phyloP scores from a whole-genome alignment of 2,113 vertebrate genomes.

The Apteryx mantelli region DNA sequence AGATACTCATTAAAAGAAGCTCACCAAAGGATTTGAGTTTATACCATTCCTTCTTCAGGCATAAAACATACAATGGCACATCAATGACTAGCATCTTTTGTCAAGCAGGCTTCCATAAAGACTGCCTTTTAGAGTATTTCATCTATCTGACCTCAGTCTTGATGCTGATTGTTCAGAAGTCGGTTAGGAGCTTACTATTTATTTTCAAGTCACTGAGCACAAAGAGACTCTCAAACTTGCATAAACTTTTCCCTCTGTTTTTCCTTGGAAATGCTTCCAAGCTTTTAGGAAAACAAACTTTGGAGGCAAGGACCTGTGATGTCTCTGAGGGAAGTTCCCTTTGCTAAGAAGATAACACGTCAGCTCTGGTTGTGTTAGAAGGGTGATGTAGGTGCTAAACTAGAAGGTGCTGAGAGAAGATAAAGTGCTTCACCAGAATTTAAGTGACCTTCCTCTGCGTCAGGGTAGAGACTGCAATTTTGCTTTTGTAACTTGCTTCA shows the following conservation, averaged over 20 bases:
- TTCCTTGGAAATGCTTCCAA: background rate
- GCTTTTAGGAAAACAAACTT: background rate
- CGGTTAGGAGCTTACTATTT: background rate
- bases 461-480: background rate
- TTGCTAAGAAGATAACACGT: background rate
- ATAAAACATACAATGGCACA: background rate
- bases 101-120: background rate
- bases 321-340: background rate
- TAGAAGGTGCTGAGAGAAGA: background rate
- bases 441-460: background rate
- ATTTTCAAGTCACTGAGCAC: background rate
- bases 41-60: background rate
- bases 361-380: background rate
- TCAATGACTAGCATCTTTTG: background rate
- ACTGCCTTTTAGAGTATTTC: background rate
- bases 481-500: background rate
- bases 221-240: background rate
- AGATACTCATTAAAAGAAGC: background rate
- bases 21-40: background rate
- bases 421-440: background rate
- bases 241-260: fast-evolving
- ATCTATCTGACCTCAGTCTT: fast-evolving
- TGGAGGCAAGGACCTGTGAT: background rate
- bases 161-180: fast-evolving
- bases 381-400: background rate